Base-by-base conservation (phyloP, 2,113 vertebrate genomes). In the Amia ocellicauda region DNA sequence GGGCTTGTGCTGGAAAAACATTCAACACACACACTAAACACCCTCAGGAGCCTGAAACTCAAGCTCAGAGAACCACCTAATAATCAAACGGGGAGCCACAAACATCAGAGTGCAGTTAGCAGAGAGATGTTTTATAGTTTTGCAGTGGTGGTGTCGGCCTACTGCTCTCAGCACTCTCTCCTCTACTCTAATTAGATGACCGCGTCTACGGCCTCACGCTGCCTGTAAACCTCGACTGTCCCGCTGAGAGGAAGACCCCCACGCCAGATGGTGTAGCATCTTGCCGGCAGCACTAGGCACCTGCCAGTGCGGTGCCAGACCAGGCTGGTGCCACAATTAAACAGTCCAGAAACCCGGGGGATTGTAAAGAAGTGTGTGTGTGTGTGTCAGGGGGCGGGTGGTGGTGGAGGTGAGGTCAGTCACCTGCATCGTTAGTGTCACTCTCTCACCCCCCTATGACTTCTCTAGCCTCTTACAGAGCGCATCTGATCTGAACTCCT, bases 261-360 rank as follows among this genome's bases (percentile, higher is more conserved):
- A 41, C 59, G 26, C 73, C 88, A 90, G 84, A 87, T 89, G 86
- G 87, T 71, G 66, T 53, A 75, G 73, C 67, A 67, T 84, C 83
- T 74, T 73, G 72, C 80, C 78, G 78, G 82, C 73, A 64, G 66
- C 69, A 69, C 36, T n/a, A 59, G 66, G 68, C 24, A 65, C 77
- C 80, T 74, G 78, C 76, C 76, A 62, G 70, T 71, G 69, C 77
- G 73, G 69, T 76, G 28, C 78, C 74, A 29, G 45, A 74, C 77
- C 75, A 62, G 67, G 55, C 65, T 60, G 49, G 50, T 26, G 64
- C 23, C 63, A 58, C 71, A 47, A 31, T 31, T 27, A 51, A 29
- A 29, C 4, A 59, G 5, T 11, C 31, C 31, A 36, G 31, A 11
- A 36, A 11, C 31, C 31, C 31, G 11, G 31, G 31, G 31, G 11